Conservation (phyloP, 53 echinoderm and acorn worm species). For the Holothuria scabra region DNA sequence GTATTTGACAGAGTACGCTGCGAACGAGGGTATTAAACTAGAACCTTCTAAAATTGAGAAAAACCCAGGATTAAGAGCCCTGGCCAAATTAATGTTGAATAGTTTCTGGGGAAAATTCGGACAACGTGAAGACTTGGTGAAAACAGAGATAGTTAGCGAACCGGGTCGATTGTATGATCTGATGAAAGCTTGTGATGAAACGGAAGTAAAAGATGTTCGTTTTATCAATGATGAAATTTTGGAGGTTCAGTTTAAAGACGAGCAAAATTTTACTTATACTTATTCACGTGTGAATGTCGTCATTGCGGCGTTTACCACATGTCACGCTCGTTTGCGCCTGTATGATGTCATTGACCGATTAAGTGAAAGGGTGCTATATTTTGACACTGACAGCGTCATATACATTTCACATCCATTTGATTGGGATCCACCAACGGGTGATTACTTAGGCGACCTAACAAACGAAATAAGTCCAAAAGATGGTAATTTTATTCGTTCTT, state of each 20-base stretch:
- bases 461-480: constrained; percentile 42
- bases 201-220: constrained; percentile 40
- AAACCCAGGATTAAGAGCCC: constrained; percentile 67
- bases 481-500: background rate
- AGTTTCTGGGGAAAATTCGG: constrained; percentile 67
- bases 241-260: constrained; percentile 10
- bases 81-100: constrained; percentile 71
- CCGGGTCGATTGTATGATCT: constrained; percentile 5
- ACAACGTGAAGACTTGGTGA: constrained; percentile 5
- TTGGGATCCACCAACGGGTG: constrained; percentile 16
- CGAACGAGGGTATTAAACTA: constrained; percentile 59
- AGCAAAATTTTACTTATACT: constrained; percentile 30
- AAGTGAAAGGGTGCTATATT: constrained; percentile 41
- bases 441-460: constrained; percentile 64
- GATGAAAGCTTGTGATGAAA: constrained; percentile 35
- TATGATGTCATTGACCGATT: constrained; percentile 47
- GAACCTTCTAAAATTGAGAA: constrained; percentile 56
- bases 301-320: constrained; percentile 54
- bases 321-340: constrained; percentile 43
- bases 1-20: constrained; percentile 55
- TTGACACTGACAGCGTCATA: constrained; percentile 3
- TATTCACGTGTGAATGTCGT: constrained; percentile 33
- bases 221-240: constrained; percentile 53
- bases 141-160: constrained; percentile 10
- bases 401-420: too few species aligned